phyloP scores from a whole-genome alignment of 2,113 vertebrate genomes.

The Neogale vison region DNA sequence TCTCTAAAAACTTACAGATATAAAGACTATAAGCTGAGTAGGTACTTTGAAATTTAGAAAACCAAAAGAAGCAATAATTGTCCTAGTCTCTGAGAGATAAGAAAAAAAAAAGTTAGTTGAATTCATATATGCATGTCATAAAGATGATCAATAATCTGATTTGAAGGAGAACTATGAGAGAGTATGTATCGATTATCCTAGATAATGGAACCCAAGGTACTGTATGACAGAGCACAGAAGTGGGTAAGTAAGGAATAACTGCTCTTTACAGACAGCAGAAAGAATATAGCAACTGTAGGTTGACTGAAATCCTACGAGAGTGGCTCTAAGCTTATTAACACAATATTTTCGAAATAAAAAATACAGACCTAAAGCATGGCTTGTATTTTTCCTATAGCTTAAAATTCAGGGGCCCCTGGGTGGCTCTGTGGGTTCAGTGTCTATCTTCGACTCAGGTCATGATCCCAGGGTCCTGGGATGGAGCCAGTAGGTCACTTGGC shows the following conservation, averaged over 20 bases:
- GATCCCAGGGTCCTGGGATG: too few species aligned
- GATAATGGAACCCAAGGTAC: background rate
- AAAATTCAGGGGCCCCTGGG: background rate
- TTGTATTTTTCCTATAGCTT: background rate
- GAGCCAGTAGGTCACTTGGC: too few species aligned
- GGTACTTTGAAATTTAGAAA: constrained; percentile 42
- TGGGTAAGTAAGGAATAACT: background rate
- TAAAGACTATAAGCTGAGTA: background rate
- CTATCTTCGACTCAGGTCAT: too few species aligned
- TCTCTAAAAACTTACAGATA: background rate
- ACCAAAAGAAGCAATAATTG: constrained; percentile 23
- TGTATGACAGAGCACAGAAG: background rate
- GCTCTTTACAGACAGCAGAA: background rate
- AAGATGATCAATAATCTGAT: background rate
- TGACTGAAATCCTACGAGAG: background rate
- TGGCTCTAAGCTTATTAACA: background rate
- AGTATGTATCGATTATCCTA: background rate
- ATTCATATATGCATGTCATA: background rate
- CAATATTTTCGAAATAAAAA: constrained; percentile 33
- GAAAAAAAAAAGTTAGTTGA: background rate
- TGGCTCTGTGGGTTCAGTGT: too few species aligned
- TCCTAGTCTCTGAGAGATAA: background rate
- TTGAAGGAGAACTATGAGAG: background rate
- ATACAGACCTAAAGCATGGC: background rate
- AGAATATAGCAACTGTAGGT: background rate